phyloP scores from a whole-genome alignment of 2,888 invertebrate species.

The Idaea straminata region DNA sequence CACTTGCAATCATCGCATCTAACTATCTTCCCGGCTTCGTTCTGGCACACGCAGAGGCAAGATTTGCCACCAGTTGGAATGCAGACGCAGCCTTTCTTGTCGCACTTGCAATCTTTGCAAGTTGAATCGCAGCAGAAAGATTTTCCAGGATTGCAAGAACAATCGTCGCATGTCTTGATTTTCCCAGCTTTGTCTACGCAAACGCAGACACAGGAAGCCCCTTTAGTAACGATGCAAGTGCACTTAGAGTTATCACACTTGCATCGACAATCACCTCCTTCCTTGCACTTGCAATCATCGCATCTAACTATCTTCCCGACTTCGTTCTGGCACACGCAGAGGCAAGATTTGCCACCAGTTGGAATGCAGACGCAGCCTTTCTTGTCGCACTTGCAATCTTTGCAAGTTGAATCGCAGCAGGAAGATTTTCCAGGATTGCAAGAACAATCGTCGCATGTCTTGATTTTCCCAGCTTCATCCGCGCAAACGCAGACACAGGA shows the following conservation, averaged over 20 bases:
- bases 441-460: slow-evolving; percentile 18
- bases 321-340: slow-evolving; percentile 35
- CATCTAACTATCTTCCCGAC: slow-evolving; percentile 32
- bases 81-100: not conserved
- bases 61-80: not conserved
- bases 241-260: slow-evolving; percentile 40
- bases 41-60: not conserved
- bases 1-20: not conserved
- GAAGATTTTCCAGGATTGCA: slow-evolving; percentile 3
- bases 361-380: slow-evolving; percentile 36
- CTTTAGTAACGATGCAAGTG: slow-evolving; percentile 40
- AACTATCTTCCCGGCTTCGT: not conserved
- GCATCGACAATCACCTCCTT: slow-evolving; percentile 11
- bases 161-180: slow-evolving; percentile 32
- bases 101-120: not conserved
- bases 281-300: slow-evolving; percentile 34
- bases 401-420: slow-evolving; percentile 37
- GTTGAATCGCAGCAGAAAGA: not conserved
- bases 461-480: slow-evolving; percentile 19
- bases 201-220: slow-evolving; percentile 34
- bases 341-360: slow-evolving; percentile 34
- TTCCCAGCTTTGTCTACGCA: slow-evolving; percentile 30
- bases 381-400: slow-evolving; percentile 35
- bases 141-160: slow-evolving; percentile 32
- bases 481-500: slow-evolving; percentile 25